phyloP scores from a whole-genome alignment of 2,888 invertebrate species.

The Coenonympha arcania region DNA sequence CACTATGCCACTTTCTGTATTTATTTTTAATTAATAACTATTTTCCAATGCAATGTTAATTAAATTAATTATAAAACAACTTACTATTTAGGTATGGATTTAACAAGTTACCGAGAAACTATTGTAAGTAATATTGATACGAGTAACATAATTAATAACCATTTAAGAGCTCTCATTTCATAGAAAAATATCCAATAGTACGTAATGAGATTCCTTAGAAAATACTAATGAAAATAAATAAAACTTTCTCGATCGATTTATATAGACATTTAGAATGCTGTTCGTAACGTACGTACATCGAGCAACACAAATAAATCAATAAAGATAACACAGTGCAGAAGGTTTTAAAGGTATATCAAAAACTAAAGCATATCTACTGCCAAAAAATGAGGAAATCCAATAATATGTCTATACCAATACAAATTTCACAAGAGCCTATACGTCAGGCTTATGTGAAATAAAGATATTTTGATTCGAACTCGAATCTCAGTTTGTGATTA shows the following conservation, averaged over 20 bases:
- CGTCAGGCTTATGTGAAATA: too few relatives aligned
- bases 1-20: too few relatives aligned
- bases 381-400: too few relatives aligned
- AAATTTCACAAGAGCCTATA: too few relatives aligned
- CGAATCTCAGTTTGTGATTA: too few relatives aligned
- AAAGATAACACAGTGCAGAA: too few relatives aligned
- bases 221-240: constrained; percentile 13
- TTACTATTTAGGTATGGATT: not conserved
- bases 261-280: constrained; percentile 13
- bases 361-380: too few relatives aligned
- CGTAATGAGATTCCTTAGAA: constrained; percentile 8
- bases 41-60: not conserved
- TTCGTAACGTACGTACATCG: not conserved
- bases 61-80: not conserved
- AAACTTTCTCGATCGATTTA: constrained; percentile 10
- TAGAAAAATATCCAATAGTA: constrained; percentile 3
- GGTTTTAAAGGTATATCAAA: too few relatives aligned
- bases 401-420: too few relatives aligned
- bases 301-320: too few relatives aligned
- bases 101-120: not conserved
- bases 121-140: too few relatives aligned
- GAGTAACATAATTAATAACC: constrained; percentile 5
- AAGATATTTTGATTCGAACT: too few relatives aligned
- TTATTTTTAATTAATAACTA: not conserved
- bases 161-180: constrained; percentile 3